Conservation (phyloP, 2,113 vertebrate genomes). For the Corythoichthys intestinalis region DNA sequence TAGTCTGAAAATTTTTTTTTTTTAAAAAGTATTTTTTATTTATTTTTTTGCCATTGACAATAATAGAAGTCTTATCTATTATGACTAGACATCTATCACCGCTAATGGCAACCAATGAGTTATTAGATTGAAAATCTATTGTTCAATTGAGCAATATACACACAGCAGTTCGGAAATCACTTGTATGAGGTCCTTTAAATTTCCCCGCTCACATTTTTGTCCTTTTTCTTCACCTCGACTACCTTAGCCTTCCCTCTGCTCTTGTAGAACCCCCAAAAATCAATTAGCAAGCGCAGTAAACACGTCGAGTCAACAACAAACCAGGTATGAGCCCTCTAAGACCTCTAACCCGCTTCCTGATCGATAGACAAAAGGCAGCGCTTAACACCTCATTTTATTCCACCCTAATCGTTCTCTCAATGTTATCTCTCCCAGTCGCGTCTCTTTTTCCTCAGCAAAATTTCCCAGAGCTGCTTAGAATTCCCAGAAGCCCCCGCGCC, state of each 20-base stretch:
- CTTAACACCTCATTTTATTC: conserved; percentile 46
- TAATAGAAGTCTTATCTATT: no score
- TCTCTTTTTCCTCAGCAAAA: conserved; percentile 39
- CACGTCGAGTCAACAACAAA: conserved; percentile 41
- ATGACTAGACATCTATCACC: no score
- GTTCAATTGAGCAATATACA: no score
- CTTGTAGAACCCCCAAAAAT: conserved; percentile 40
- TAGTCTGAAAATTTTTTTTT: no score
- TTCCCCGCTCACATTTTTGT: conserved; percentile 34
- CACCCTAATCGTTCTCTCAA: conserved; percentile 57
- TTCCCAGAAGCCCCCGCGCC: conserved; percentile 50
- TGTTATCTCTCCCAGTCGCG: conserved; percentile 36
- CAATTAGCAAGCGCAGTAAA: conserved; percentile 51
- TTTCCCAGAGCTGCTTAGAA: conserved; percentile 55
- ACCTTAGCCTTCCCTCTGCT: conserved; percentile 50
- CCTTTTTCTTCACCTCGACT: conserved; percentile 31
- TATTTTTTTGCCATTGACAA: no score
- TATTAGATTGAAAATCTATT: no score
- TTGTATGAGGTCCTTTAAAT: no score
- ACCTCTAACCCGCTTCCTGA: conserved; percentile 62
- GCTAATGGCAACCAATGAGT: no score
- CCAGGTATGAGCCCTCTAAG: conserved; percentile 41
- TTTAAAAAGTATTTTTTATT: no score
- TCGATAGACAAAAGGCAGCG: conserved; percentile 63
- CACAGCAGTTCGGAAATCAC: no score